phyloP scores from a whole-genome alignment of 2,113 vertebrate species.

The Meriones unguiculatus region DNA sequence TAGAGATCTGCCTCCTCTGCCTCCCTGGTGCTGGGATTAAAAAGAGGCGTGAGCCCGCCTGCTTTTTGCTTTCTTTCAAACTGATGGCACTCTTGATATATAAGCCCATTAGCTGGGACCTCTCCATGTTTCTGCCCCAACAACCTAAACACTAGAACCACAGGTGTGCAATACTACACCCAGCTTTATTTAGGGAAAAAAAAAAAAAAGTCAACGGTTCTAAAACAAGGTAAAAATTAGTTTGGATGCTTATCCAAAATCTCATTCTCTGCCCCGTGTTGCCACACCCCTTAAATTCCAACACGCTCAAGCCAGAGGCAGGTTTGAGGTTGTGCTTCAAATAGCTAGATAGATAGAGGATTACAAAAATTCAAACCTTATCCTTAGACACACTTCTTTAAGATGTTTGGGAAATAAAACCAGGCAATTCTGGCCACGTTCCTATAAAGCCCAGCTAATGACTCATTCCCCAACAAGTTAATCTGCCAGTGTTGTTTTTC shows the following conservation, averaged over 20 bases:
- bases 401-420: slow-evolving; percentile 1
- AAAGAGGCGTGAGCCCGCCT: too few relatives aligned
- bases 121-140: not conserved
- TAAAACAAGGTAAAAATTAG: slow-evolving; percentile 47
- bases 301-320: not conserved
- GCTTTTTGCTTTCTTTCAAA: not conserved
- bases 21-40: not conserved
- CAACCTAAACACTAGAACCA: not conserved
- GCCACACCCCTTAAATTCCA: not conserved
- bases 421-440: not conserved
- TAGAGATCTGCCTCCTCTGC: too few relatives aligned
- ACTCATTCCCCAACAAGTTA: not conserved
- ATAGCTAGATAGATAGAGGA: not conserved
- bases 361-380: not conserved
- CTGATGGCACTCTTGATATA: too few relatives aligned
- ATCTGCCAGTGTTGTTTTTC: not conserved
- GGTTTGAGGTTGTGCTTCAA: not conserved
- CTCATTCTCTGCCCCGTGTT: not conserved
- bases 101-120: not conserved
- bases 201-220: not conserved
- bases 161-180: not conserved
- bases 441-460: not conserved
- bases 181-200: not conserved
- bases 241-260: slow-evolving; percentile 8
- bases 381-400: not conserved